phyloP scores from a whole-genome alignment of 2,797 vertebrate species.

The Chloroceryle inda region DNA sequence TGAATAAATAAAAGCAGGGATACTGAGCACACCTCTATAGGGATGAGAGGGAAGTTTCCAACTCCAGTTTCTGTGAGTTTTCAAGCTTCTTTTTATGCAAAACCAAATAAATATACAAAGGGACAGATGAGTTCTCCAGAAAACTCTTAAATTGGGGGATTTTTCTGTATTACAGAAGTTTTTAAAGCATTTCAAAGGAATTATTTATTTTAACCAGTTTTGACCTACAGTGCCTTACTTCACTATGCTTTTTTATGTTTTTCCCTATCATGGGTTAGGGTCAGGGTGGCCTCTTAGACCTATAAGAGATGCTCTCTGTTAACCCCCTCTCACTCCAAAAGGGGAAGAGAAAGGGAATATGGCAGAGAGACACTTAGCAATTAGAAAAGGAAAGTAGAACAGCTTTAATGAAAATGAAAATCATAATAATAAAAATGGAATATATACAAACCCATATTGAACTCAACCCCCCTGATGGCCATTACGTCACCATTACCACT shows the following conservation, averaged over 20 bases:
- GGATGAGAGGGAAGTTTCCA: neutral
- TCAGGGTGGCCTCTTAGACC: too few relatives aligned
- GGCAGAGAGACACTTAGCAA: too few relatives aligned
- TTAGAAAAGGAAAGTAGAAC: too few relatives aligned
- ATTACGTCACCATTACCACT: too few relatives aligned
- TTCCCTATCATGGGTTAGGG: neutral
- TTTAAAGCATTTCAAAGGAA: neutral
- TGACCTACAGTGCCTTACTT: neutral
- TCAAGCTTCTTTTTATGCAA: neutral
- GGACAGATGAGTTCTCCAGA: neutral
- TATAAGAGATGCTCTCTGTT: too few relatives aligned
- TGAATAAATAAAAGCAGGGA: neutral
- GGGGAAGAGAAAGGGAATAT: too few relatives aligned
- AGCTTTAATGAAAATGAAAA: too few relatives aligned
- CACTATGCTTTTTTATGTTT: neutral
- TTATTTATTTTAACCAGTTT: neutral
- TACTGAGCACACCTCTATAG: rapidly evolving
- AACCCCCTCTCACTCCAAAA: too few relatives aligned
- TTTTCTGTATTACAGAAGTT: neutral
- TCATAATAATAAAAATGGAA: too few relatives aligned
- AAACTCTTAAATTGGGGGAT: neutral
- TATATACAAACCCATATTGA: too few relatives aligned
- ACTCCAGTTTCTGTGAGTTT: neutral
- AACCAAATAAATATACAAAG: neutral
- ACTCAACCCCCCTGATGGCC: too few relatives aligned